Evolutionary conservation across 2,797 vertebrate genomes (phyloP).

Genomic region (Lateolabrax maculatus): DNA sequence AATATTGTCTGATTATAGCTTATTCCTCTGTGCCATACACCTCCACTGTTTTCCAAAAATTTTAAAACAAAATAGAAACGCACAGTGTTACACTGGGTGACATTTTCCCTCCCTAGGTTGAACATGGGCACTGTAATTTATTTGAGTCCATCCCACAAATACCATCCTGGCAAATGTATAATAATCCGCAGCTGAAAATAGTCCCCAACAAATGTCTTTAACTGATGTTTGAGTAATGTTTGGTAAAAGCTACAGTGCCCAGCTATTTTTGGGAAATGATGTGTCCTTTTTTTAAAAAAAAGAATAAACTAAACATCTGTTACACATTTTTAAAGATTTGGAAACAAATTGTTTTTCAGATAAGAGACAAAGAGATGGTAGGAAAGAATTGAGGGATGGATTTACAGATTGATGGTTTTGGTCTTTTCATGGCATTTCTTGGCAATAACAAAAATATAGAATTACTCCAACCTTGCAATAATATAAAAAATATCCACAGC

Average conservation of each 20-base stretch:
- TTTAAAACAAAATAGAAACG: not conserved
- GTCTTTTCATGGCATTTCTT: conserved; percentile 3
- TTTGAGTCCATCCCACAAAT: not conserved
- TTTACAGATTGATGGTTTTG: not conserved
- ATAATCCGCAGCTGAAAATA: conserved; percentile 2
- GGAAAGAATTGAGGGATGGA: not conserved
- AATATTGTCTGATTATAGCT: not conserved
- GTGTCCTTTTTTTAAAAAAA: not conserved
- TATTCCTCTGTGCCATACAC: not conserved
- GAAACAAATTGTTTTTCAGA: not conserved
- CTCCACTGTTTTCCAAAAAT: not conserved
- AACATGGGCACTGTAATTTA: not conserved
- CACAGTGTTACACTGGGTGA: not conserved
- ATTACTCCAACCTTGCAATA: not conserved
- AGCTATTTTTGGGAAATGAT: not conserved
- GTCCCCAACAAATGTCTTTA: not conserved
- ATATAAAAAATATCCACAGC: conserved; percentile 16
- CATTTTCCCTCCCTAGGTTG: not conserved
- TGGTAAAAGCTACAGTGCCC: not conserved
- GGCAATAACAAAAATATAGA: not conserved
- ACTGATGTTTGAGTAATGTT: not conserved
- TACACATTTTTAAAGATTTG: not conserved
- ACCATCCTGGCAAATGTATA: not conserved
- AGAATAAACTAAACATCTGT: not conserved
- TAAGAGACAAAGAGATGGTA: not conserved